phyloP scores from a whole-genome alignment of 2,888 invertebrate genomes.

The Orthosia gothica region DNA sequence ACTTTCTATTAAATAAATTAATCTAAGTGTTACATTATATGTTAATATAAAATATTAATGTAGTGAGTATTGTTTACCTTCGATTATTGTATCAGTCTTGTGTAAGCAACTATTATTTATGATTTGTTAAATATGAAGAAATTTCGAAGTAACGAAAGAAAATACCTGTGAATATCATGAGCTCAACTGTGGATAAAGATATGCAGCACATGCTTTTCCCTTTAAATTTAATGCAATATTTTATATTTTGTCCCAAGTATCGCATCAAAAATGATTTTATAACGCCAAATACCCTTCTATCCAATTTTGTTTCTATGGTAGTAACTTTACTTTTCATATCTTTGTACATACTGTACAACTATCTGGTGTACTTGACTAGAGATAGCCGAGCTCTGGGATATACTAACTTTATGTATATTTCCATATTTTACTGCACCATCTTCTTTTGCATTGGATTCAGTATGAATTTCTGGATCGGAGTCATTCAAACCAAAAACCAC shows the following conservation, averaged over 20 bases:
- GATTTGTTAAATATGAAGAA: neutral
- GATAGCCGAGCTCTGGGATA: neutral
- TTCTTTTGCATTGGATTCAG: slow-evolving; percentile 2
- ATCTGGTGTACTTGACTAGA: neutral
- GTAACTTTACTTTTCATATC: neutral
- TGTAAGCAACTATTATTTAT: neutral
- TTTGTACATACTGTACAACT: neutral
- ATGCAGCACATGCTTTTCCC: slow-evolving; percentile 14
- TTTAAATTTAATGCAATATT: slow-evolving; percentile 18
- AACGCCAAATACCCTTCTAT: slow-evolving; percentile 2
- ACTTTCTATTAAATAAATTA: too few relatives aligned
- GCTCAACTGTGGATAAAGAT: slow-evolving; percentile 30
- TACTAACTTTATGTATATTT: neutral
- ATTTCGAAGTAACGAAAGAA: neutral
- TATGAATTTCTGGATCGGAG: neutral
- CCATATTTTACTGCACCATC: neutral
- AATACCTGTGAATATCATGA: neutral
- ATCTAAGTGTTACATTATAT: too few relatives aligned
- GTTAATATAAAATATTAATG: too few relatives aligned
- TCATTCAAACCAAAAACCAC: neutral
- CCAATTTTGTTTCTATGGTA: neutral
- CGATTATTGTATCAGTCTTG: neutral
- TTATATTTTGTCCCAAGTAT: slow-evolving; percentile 13
- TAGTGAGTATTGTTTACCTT: neutral
- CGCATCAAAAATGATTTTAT: slow-evolving; percentile 11